phyloP scores from a whole-genome alignment of 2,888 invertebrate genomes.

The Acleris holmiana region DNA sequence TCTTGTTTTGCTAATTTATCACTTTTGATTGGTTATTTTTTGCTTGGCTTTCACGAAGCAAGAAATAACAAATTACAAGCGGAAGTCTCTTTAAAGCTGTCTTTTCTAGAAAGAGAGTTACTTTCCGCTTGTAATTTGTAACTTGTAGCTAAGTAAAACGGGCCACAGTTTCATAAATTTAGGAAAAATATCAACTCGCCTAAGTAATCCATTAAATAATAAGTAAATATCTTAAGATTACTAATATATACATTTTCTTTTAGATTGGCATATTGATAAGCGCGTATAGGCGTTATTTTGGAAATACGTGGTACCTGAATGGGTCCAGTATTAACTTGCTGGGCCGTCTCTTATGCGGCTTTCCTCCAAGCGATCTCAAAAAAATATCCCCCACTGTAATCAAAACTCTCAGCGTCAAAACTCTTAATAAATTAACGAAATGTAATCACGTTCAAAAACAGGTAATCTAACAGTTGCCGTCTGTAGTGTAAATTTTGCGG shows the following conservation, averaged over 20 bases:
- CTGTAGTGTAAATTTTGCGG: too few species aligned
- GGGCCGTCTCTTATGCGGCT: constrained; percentile 74
- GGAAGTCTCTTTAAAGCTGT: too few species aligned
- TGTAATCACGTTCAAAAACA: constrained; percentile 64
- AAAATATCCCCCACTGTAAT: constrained; percentile 65
- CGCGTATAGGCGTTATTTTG: constrained; percentile 70
- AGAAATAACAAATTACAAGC: too few species aligned
- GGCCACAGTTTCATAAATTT: too few species aligned
- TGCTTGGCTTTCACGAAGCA: too few species aligned
- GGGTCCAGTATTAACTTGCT: constrained; percentile 66
- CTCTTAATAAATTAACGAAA: constrained; percentile 59
- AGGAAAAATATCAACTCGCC: too few species aligned
- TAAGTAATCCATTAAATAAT: background rate
- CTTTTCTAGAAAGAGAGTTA: too few species aligned
- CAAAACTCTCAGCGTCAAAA: constrained; percentile 58
- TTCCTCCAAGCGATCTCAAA: constrained; percentile 61
- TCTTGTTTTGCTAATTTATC: too few species aligned
- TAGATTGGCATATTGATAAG: constrained; percentile 70
- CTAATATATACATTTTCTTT: background rate
- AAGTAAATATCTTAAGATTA: too few species aligned
- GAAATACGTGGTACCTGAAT: constrained; percentile 63
- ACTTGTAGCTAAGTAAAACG: too few species aligned
- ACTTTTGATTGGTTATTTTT: too few species aligned
- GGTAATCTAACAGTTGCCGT: constrained; percentile 54
- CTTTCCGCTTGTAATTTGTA: too few species aligned